These are phyloP conservation scores for Tenthredo amoena DNA, from an alignment of 2,888 invertebrate genomes.

Conservation along the genomic window DNA sequence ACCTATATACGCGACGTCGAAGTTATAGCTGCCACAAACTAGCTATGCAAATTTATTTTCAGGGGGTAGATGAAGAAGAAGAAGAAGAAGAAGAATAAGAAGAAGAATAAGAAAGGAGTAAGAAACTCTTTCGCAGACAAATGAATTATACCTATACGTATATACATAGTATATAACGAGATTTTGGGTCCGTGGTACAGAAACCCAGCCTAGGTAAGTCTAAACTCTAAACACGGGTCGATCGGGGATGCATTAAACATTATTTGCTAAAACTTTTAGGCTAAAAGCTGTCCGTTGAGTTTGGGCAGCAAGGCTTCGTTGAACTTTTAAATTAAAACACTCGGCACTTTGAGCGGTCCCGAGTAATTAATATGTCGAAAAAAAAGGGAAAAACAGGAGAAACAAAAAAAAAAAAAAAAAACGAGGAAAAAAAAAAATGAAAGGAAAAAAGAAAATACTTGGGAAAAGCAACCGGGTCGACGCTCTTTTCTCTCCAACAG, in stretches of 20 bases:
- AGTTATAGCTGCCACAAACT: background rate
- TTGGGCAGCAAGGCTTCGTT: constrained; percentile 21
- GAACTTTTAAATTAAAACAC: constrained; percentile 54
- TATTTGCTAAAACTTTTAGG: constrained; percentile 52
- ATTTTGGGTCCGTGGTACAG: background rate
- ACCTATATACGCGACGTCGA: background rate
- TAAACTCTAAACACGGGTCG: constrained; percentile 36
- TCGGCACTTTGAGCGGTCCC: constrained; percentile 36
- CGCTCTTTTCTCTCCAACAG: constrained; percentile 1
- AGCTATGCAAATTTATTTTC: constrained; percentile 15
- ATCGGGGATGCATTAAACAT: constrained; percentile 54
- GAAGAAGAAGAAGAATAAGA: background rate
- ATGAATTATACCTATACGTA: background rate
- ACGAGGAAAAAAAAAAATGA: background rate
- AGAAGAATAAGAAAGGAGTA: background rate
- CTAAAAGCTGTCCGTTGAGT: constrained; percentile 43
- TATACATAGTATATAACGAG: background rate
- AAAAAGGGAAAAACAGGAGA: background rate
- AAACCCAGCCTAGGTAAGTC: background rate
- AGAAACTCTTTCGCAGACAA: constrained; percentile 28
- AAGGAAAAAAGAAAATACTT: background rate
- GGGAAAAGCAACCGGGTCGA: background rate
- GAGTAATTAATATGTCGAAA: constrained; percentile 48
- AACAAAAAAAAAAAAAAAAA: background rate
- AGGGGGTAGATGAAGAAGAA: background rate